Base-by-base conservation (phyloP, 1,140 invertebrate genomes). In the Orius insidiosus region DNA sequence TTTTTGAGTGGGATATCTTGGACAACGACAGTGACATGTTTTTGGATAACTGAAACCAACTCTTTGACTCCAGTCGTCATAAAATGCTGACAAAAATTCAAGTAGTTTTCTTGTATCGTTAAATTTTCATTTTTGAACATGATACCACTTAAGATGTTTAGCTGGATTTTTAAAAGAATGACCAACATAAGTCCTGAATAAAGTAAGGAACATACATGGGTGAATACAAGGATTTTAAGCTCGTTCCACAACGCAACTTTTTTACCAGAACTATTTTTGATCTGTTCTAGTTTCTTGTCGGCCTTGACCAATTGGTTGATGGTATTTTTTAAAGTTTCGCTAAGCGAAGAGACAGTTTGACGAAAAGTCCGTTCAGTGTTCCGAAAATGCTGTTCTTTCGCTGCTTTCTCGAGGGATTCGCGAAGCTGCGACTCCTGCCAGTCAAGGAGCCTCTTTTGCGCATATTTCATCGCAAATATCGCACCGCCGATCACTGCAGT, bases 121-220 rank as follows among this genome's bases (percentile, higher is more conserved):
- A 36, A 89, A n/a, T 31, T 32, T 43, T 18, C 19, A 43, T 24
- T 24, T n/a, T 30, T 30, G 14, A 43, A 43, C 41, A 43, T 71
- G 57, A 87, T 84, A 2, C 85, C 87, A 30, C 86, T 85, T 35
- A 93, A 73, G 5, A 95, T 65, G 59, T 84, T 90, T 1, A 94
- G 63, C 61, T 94, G 87, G 37, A 92, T 76, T 51, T 84, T 70
- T 39, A 93, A 60, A 18, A 81, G 73, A 8, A 84, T 70, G 41
- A 80, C 79, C 18, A 94, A 61, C 65, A 94, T 78, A 15, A 80
- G 75, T 40, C 77, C 73, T 10, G 80, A 73, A 67, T 93, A 93
- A 37, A 92, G 72, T 44, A 84, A 67, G 10, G 75, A 70, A 37
- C 80, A 72, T 6, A 78, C 68, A 55, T 74, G 70, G 1, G 77